A percentile compares a stretch with the other conserved stretches of the same genome.
phyloP scores from a whole-genome alignment of 2,888 invertebrate genomes.

The Onthophagus sagittarius region DNA sequence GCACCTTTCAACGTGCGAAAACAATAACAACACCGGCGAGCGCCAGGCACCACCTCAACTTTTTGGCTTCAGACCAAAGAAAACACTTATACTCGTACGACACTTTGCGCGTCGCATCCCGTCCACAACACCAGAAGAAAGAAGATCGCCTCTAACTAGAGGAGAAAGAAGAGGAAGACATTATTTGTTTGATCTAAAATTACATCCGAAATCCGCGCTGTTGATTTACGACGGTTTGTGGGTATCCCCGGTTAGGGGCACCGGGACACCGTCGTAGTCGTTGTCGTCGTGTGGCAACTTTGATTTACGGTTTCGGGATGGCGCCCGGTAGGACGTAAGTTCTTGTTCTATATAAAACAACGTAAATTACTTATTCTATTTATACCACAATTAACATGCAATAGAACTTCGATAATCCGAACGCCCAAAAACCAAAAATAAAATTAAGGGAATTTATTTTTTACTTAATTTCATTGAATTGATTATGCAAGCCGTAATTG shows the following conservation, averaged over 20 bases:
- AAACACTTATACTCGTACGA: background rate
- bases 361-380: no score
- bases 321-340: background rate
- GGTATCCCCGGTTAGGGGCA: background rate
- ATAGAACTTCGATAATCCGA: no score
- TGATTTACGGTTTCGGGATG: background rate
- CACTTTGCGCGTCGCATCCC: background rate
- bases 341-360: no score
- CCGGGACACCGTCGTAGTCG: background rate
- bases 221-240: background rate
- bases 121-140: background rate
- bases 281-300: background rate
- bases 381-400: no score
- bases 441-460: no score
- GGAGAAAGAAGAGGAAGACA: background rate
- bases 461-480: no score
- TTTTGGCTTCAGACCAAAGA: background rate
- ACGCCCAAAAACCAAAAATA: no score
- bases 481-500: no score
- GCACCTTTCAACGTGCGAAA: constrained; percentile 5
- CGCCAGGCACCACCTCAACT: background rate
- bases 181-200: constrained; percentile 14
- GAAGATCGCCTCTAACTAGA: background rate
- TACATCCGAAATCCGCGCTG: constrained; percentile 1
- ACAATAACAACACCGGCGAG: constrained; percentile 3